phyloP scores from a whole-genome alignment of 2,113 vertebrate genomes.

The Columba janthina region DNA sequence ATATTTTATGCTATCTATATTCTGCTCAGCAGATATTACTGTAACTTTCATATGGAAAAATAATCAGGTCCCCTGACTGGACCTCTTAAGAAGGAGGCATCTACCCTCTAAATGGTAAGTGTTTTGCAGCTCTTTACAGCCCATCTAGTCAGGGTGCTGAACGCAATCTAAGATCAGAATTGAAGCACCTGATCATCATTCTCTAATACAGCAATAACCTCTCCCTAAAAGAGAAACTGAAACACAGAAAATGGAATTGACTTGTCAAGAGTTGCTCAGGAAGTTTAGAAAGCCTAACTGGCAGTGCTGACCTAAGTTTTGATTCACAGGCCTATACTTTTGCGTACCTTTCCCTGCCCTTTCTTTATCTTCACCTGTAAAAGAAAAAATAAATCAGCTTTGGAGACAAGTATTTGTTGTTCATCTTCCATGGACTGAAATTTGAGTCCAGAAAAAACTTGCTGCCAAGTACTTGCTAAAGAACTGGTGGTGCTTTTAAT shows the following conservation, averaged over 20 bases:
- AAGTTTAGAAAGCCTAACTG: not conserved
- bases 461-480: not conserved
- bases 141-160: not conserved
- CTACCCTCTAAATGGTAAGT: not conserved
- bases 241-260: not conserved
- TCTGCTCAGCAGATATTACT: not conserved
- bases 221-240: not conserved
- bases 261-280: not conserved
- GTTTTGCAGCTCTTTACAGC: not conserved
- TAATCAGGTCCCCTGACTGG: not conserved
- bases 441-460: not conserved
- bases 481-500: not conserved
- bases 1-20: not conserved
- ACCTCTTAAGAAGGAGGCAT: not conserved
- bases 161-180: not conserved
- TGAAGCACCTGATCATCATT: not conserved
- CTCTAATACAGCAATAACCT: not conserved
- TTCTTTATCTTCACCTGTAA: not conserved
- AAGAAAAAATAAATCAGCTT: not conserved
- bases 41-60: not conserved
- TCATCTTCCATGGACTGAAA: accelerated
- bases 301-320: not conserved
- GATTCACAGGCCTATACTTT: not conserved
- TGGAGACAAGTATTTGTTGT: not conserved
- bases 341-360: not conserved